phyloP scores from a whole-genome alignment of 2,113 vertebrate genomes.

The Chlorocebus sabaeus region DNA sequence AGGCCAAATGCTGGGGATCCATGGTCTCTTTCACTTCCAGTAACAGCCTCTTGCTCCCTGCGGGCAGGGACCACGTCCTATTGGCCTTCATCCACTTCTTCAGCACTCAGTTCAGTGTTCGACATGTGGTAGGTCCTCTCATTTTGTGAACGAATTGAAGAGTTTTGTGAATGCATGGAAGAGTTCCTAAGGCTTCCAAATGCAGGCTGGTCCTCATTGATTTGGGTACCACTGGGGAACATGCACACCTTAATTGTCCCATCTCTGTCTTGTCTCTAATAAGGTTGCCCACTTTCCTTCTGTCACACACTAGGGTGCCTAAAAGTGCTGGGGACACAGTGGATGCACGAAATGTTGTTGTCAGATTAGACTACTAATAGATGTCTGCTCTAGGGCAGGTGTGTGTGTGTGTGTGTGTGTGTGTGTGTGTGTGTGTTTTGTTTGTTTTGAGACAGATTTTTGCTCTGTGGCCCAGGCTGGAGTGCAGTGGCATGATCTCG shows the following conservation, averaged over 20 bases:
- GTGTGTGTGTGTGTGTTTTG: no score
- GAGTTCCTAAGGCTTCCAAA: background rate
- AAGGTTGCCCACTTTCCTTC: background rate
- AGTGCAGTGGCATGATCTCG: no score
- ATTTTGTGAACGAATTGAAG: background rate
- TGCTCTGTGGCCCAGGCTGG: no score
- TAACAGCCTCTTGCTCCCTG: background rate
- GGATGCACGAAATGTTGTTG: background rate
- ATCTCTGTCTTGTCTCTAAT: background rate
- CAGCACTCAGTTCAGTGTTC: background rate
- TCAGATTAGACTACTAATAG: background rate
- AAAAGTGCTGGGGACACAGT: background rate
- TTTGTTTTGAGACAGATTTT: no score
- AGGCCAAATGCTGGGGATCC: background rate
- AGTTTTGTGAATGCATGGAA: background rate
- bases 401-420: no score
- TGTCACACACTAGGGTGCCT: background rate
- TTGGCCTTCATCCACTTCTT: background rate
- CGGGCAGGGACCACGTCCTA: rapidly evolving
- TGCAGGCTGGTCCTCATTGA: background rate
- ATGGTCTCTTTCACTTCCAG: background rate
- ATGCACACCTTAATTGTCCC: background rate
- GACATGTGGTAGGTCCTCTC: background rate
- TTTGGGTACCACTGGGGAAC: background rate
- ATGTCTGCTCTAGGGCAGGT: background rate